phyloP scores from a whole-genome alignment of 1,140 invertebrate species.

The Lordiphosa stackelbergi region DNA sequence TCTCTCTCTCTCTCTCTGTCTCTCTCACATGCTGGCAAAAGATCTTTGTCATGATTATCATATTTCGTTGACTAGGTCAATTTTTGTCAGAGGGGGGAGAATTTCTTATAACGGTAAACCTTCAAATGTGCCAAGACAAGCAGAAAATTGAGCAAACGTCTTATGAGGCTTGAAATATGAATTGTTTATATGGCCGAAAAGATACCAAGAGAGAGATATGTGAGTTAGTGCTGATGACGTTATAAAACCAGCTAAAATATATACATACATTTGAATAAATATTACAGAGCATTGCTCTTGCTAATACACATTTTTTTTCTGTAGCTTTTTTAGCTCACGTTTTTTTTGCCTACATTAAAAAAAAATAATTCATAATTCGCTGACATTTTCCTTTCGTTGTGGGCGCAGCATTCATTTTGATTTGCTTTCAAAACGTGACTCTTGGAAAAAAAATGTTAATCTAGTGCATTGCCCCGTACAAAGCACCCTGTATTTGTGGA shows the following conservation, averaged over 20 bases:
- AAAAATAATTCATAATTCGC: conserved; percentile 31
- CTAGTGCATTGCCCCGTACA: conserved; percentile 3
- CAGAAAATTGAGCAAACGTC: conserved; percentile 35
- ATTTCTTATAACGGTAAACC: conserved; percentile 56
- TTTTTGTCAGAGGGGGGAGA: conserved; percentile 26
- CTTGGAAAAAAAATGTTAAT: conserved; percentile 16
- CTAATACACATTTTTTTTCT: background rate
- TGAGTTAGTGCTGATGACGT: background rate
- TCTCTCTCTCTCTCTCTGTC: conserved; percentile 12
- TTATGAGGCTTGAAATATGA: background rate
- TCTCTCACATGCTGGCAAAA: background rate
- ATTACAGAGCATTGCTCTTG: conserved; percentile 7
- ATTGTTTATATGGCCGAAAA: background rate
- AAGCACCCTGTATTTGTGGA: conserved; percentile 20
- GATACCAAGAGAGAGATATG: conserved; percentile 23
- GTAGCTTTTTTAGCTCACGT: background rate
- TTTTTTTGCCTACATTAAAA: conserved; percentile 29
- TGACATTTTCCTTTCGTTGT: conserved; percentile 42
- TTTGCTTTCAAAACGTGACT: conserved; percentile 13
- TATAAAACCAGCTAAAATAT: too few species aligned
- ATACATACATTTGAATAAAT: background rate
- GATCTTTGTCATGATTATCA: conserved; percentile 23
- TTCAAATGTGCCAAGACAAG: conserved; percentile 33
- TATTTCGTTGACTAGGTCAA: conserved; percentile 67
- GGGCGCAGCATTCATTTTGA: conserved; percentile 13